Base-by-base conservation (phyloP, 2,888 invertebrate genomes). In the Hyppa rectilinea region DNA sequence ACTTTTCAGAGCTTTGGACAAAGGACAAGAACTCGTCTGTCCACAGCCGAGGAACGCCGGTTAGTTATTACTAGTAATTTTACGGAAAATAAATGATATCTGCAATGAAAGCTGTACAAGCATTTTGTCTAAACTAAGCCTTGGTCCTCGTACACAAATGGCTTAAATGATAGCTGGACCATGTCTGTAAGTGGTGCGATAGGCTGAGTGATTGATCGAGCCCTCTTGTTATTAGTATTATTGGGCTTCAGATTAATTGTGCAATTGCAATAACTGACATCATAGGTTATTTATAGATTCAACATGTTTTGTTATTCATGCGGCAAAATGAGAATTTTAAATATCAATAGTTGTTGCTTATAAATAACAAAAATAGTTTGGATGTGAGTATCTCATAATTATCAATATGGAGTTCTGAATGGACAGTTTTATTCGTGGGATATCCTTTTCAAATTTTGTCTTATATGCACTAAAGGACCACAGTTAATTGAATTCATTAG, bases 191-290 rank as follows among this genome's bases (percentile, higher is more conserved):
- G 53, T 55, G 40, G 29, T 31, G 31, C 4, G 38, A 34, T 58
- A 58, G 43, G 31, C n/a, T 12, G 31, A 70, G 31, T 38, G 38
- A 78, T 26, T 43, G 40, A 47, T 53, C 20, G 38, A 34, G 38
- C 20, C 50, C 45, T 78, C 43, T 50, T 60, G 45, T 60, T 47
- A 38, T 45, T 60, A 31, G 2, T 29, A 61, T 64, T 29, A 61
- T 64, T 80, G 52, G 52, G 52, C 53, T 66, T 67, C 10, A 66
- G 49, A 70, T 31, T 76, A 60, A 60, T 75, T 60, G 36, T 77
- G 49, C 40, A 53, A 40, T 31, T 26, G 34, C 34, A 49, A 58
- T 40, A 29, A 36, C 31, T 71, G 53, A 70, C 45, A 40, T 56
- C 68, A 65, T 66, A 23, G 36, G 45, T 43, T 70, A 81, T 58